A percentile compares a stretch with the other conserved stretches of the same genome.
Conservation (phyloP, 2,888 invertebrate genomes). For the Monoplex corrugatus region DNA sequence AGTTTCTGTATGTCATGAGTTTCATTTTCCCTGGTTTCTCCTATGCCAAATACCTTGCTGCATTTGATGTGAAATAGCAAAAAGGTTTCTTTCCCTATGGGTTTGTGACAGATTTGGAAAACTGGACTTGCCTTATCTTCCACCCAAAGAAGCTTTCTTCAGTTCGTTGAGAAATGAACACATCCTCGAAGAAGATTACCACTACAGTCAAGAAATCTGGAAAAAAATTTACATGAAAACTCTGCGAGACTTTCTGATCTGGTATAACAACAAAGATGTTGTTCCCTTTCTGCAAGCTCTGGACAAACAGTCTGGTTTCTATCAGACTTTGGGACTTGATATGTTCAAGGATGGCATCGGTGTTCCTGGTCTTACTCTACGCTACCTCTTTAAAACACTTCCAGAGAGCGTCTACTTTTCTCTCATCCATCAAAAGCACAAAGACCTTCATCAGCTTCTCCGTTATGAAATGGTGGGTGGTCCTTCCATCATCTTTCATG, state of each 20-base stretch:
- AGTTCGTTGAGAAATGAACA: conserved; percentile 7
- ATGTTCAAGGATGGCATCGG: conserved; percentile 62
- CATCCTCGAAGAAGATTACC: conserved; percentile 22
- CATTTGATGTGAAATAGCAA: conserved; percentile 53
- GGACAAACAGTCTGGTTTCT: conserved; percentile 54
- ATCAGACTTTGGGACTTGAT: conserved; percentile 58
- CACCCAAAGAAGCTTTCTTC: conserved; percentile 23
- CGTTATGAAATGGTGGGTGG: conserved; percentile 44
- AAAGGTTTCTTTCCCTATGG: conserved; percentile 53
- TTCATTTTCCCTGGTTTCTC: conserved; percentile 55
- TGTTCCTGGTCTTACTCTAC: conserved; percentile 60
- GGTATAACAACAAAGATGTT: conserved; percentile 63
- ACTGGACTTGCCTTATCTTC: background rate
- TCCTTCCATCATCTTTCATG: conserved; percentile 49
- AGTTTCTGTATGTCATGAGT: conserved; percentile 54
- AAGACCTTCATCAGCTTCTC: conserved; percentile 53
- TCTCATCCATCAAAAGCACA: conserved; percentile 57
- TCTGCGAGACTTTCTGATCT: conserved; percentile 61
- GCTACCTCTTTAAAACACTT: conserved; percentile 55
- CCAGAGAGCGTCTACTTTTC: conserved; percentile 54
- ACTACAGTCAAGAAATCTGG: conserved; percentile 53
- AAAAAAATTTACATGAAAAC: conserved; percentile 54
- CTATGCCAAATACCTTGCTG: conserved; percentile 59
- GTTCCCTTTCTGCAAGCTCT: conserved; percentile 60
- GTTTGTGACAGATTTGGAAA: background rate